phyloP scores from a whole-genome alignment of 2,113 vertebrate species.

The Theristicus caerulescens region DNA sequence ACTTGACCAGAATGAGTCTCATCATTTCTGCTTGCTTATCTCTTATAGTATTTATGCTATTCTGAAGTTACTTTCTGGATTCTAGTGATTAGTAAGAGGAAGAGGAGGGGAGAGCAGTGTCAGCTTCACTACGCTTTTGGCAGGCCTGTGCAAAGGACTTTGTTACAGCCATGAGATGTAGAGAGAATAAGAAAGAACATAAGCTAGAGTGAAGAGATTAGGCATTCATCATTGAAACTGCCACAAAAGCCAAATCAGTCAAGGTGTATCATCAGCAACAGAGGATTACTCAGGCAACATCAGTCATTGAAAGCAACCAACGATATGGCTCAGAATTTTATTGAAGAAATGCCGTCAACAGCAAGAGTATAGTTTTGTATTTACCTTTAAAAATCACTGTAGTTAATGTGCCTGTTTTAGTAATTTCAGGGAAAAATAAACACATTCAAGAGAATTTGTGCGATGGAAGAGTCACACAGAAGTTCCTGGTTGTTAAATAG shows the following conservation, averaged over 20 bases:
- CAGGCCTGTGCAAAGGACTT: neutral
- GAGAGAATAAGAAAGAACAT: neutral
- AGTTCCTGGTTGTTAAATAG: neutral
- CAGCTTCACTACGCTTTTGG: neutral
- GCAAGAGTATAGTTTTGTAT: neutral
- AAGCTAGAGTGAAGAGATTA: neutral
- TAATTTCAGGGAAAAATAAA: neutral
- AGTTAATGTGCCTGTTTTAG: neutral
- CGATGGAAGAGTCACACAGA: neutral
- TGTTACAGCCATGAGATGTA: neutral
- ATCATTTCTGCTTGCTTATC: neutral
- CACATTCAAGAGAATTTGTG: neutral
- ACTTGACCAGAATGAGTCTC: neutral
- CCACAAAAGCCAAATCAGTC: neutral
- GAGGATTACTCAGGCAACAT: neutral
- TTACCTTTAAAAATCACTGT: neutral
- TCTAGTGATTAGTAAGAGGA: neutral
- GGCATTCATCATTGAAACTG: neutral
- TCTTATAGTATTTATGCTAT: neutral
- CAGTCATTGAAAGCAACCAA: neutral
- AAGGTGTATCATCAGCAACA: neutral
- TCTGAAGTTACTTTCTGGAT: neutral
- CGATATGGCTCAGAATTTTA: neutral
- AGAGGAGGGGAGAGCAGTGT: neutral
- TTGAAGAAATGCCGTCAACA: neutral